These are phyloP conservation scores for Pammene fasciana DNA, from an alignment of 2,888 invertebrate species.

Conservation along the genomic window DNA sequence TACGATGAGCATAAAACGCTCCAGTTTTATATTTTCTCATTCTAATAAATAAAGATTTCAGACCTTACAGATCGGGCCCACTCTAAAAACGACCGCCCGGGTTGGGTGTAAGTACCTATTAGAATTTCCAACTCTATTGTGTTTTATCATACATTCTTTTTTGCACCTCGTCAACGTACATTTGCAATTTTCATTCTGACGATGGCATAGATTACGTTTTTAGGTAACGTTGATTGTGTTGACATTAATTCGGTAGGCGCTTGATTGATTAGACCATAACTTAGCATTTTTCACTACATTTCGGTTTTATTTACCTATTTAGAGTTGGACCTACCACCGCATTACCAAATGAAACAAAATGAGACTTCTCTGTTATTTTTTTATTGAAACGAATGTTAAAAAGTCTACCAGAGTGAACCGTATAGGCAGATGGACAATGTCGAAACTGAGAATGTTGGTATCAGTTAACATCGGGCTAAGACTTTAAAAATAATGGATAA, in stretches of 20 bases:
- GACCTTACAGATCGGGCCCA: conserved; percentile 63
- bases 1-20: conserved; percentile 70
- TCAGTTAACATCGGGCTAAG: no score
- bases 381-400: no score
- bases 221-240: conserved; percentile 39
- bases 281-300: conserved; percentile 27
- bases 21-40: conserved; percentile 75
- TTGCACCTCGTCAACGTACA: conserved; percentile 74
- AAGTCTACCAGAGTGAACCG: no score
- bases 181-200: conserved; percentile 71
- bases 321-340: no score
- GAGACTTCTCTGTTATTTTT: no score
- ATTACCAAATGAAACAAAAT: no score
- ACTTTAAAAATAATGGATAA: no score
- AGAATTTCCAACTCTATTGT: conserved; percentile 76
- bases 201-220: conserved; percentile 44
- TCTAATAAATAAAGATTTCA: conserved; percentile 83
- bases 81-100: conserved; percentile 81
- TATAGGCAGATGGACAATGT: no score
- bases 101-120: conserved; percentile 74
- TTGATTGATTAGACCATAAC: conserved; percentile 39
- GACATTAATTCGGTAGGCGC: conserved; percentile 40
- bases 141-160: conserved; percentile 80
- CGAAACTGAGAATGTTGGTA: no score
- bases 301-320: neutral